These are phyloP conservation scores for Mamestra brassicae DNA, from an alignment of 2,888 invertebrate genomes.

Conservation along the genomic window DNA sequence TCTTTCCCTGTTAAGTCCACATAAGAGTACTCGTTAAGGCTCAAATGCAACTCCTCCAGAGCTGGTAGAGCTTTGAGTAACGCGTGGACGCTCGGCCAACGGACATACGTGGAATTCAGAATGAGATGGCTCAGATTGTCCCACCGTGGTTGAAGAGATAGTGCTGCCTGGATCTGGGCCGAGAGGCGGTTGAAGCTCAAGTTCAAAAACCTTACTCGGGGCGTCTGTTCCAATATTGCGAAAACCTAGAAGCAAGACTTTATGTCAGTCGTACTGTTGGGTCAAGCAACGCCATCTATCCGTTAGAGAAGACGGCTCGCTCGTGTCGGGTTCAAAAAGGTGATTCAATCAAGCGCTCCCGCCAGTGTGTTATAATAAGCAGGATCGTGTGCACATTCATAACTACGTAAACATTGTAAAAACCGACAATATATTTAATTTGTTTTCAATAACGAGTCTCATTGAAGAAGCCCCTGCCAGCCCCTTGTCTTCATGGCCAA, in stretches of 20 bases:
- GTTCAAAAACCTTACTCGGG: slow-evolving; percentile 97
- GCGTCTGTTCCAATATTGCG: slow-evolving; percentile 96
- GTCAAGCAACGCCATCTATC: too few relatives aligned
- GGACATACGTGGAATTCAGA: slow-evolving; percentile 96
- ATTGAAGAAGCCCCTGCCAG: too few relatives aligned
- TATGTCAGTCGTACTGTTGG: slow-evolving; percentile 23
- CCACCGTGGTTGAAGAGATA: slow-evolving; percentile 87
- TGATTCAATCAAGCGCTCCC: too few relatives aligned
- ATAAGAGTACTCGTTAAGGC: slow-evolving; percentile 96
- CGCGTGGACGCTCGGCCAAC: slow-evolving; percentile 95
- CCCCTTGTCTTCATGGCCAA: too few relatives aligned
- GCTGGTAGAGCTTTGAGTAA: slow-evolving; percentile 94
- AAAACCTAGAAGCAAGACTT: slow-evolving; percentile 92
- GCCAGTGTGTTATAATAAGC: too few relatives aligned
- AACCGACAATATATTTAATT: too few relatives aligned
- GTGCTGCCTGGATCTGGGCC: slow-evolving; percentile 92
- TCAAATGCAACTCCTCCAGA: slow-evolving; percentile 97
- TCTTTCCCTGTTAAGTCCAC: slow-evolving; percentile 92
- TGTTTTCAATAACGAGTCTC: too few relatives aligned
- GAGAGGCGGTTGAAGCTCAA: slow-evolving; percentile 96
- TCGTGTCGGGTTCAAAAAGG: too few relatives aligned
- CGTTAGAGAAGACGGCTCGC: too few relatives aligned
- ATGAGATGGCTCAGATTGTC: slow-evolving; percentile 94
- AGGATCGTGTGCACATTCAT: too few relatives aligned
- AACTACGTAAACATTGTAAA: too few relatives aligned